A percentile compares a stretch with the other conserved stretches of the same genome.
Conservation (phyloP, 2,797 vertebrate genomes). For the Staurois parvus region DNA sequence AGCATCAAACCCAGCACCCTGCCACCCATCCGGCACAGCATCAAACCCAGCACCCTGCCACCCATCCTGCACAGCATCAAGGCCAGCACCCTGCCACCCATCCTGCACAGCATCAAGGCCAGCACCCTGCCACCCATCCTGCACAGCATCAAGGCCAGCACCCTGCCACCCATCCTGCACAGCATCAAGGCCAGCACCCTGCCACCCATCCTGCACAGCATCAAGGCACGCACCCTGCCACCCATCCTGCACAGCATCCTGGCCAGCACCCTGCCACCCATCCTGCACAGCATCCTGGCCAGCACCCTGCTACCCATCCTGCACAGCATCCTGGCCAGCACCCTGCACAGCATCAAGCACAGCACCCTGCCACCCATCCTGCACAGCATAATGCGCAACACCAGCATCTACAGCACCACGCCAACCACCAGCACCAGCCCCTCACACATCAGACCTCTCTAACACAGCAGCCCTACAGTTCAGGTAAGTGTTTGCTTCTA, state of each 20-base stretch:
- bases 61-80: constrained; percentile 73
- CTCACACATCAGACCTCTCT: constrained; percentile 83
- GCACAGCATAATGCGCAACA: constrained; percentile 78
- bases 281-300: constrained; percentile 75
- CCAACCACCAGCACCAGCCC: constrained; percentile 83
- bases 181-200: constrained; percentile 71
- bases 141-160: constrained; percentile 71
- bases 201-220: constrained; percentile 76
- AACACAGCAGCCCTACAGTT: constrained; percentile 86
- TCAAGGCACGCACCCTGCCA: constrained; percentile 69
- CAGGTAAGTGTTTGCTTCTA: constrained; percentile 82
- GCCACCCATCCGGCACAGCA: constrained; percentile 19
- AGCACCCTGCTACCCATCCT: constrained; percentile 63
- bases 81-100: constrained; percentile 72
- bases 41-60: constrained; percentile 69
- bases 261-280: constrained; percentile 72
- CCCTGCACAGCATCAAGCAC: constrained; percentile 72
- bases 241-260: constrained; percentile 73
- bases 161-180: constrained; percentile 71
- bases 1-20: constrained; percentile 69
- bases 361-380: constrained; percentile 72
- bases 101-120: constrained; percentile 76
- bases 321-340: constrained; percentile 65
- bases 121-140: too few relatives aligned
- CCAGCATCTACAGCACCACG: constrained; percentile 81